These are phyloP conservation scores for Elgaria multicarinata DNA, from an alignment of 2,113 vertebrate species.

Conservation along the genomic window DNA sequence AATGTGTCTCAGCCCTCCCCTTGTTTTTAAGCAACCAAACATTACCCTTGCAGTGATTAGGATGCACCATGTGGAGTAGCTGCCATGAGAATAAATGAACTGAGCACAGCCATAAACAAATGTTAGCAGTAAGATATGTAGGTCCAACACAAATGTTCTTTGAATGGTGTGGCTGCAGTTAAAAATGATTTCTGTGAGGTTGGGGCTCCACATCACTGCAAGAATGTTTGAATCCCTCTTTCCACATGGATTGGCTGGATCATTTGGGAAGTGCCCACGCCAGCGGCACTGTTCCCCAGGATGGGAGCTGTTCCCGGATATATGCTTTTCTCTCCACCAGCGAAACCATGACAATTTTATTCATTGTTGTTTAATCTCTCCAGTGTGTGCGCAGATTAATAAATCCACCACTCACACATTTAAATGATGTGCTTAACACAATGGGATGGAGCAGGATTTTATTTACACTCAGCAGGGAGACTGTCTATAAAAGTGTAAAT, in stretches of 20 bases:
- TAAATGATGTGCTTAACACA: background rate
- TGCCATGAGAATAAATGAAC: conserved; percentile 13
- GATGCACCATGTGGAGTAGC: background rate
- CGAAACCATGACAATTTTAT: background rate
- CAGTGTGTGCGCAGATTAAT: background rate
- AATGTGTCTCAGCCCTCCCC: background rate
- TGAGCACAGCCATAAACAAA: background rate
- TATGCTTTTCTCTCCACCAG: background rate
- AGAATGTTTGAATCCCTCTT: background rate
- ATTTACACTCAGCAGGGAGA: conserved; percentile 40
- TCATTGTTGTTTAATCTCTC: background rate
- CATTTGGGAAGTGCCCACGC: background rate
- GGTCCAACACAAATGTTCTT: background rate
- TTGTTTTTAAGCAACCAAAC: conserved; percentile 29
- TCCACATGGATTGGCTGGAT: background rate
- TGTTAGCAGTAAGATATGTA: background rate
- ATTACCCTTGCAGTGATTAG: background rate
- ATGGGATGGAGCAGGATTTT: conserved; percentile 25
- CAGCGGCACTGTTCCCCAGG: background rate
- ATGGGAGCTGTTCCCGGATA: background rate
- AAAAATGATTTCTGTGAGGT: background rate
- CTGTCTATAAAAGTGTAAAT: conserved; percentile 25
- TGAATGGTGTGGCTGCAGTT: background rate
- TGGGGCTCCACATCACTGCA: background rate
- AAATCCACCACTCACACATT: background rate